Evolutionary conservation across 2,797 vertebrate species (phyloP).

Genomic region (Cercopithecus diana): DNA sequence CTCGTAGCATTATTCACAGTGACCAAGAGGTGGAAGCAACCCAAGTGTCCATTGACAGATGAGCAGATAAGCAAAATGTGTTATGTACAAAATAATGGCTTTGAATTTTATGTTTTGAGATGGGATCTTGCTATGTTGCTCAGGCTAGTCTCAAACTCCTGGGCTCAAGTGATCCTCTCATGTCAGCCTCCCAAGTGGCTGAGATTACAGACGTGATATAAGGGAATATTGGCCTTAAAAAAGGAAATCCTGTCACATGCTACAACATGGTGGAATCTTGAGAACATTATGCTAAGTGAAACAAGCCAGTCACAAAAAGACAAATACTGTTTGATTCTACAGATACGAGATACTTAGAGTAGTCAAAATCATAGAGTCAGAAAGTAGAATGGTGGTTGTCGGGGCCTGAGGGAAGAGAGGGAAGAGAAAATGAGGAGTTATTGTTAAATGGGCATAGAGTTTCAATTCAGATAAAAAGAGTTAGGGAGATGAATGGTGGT

Average conservation of each 20-base stretch:
- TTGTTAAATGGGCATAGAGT: not conserved
- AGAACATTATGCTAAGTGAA: not conserved
- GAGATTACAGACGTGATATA: not conserved
- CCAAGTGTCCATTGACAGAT: not conserved
- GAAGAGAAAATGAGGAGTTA: not conserved
- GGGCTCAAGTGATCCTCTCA: not conserved
- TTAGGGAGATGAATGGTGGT: not conserved
- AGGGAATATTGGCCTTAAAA: not conserved
- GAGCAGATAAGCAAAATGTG: not conserved
- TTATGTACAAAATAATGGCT: not conserved
- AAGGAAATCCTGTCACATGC: not conserved
- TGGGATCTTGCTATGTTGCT: not conserved
- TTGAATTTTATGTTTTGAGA: not conserved
- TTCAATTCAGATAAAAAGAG: not conserved
- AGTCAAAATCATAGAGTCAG: not conserved
- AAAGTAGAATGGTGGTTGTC: not conserved
- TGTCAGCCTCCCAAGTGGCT: not conserved
- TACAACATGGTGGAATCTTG: not conserved
- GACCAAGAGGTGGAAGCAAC: not conserved
- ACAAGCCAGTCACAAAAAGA: not conserved
- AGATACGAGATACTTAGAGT: not conserved
- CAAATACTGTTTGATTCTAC: not conserved
- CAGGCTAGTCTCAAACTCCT: not conserved
- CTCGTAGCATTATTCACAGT: not conserved
- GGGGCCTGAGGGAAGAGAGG: not conserved